Conservation (phyloP, 2,888 invertebrate species). For the Platynereis dumerilii region DNA sequence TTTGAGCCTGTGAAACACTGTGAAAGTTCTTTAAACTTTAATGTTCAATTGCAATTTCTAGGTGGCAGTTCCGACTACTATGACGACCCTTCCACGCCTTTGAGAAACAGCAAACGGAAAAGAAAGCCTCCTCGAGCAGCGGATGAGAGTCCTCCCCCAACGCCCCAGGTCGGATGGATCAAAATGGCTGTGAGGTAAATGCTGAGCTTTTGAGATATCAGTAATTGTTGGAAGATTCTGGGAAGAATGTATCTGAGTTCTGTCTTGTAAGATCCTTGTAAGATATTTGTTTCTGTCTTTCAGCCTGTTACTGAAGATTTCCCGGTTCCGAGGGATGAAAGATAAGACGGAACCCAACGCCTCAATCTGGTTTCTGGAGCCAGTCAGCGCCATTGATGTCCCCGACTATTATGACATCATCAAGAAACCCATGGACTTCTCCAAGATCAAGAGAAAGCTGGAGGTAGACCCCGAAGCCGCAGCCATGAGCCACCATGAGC, state of each 20-base stretch:
- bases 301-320: conserved; percentile 58
- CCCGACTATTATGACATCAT: conserved; percentile 62
- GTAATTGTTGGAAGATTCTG: too few relatives aligned
- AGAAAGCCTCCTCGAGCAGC: conserved; percentile 35
- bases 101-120: conserved; percentile 16
- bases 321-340: conserved; percentile 55
- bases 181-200: conserved; percentile 54
- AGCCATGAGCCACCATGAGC: too few relatives aligned
- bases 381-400: conserved; percentile 61
- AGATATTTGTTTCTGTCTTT: conserved; percentile 19
- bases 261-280: too few relatives aligned
- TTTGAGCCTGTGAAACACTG: too few relatives aligned
- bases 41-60: too few relatives aligned
- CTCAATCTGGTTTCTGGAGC: conserved; percentile 59
- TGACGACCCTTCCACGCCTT: conserved; percentile 1
- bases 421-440: conserved; percentile 62
- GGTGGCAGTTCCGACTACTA: background rate
- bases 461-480: too few relatives aligned
- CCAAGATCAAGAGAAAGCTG: conserved; percentile 59
- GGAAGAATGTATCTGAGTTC: too few relatives aligned
- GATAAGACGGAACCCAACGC: conserved; percentile 59
- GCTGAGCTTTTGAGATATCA: background rate
- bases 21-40: too few relatives aligned
- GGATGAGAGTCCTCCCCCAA: conserved; percentile 41
- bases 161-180: conserved; percentile 48